A percentile compares a stretch with the other conserved stretches of the same genome.
phyloP scores from a whole-genome alignment of 2,113 vertebrate genomes.

The Bufo gargarizans region DNA sequence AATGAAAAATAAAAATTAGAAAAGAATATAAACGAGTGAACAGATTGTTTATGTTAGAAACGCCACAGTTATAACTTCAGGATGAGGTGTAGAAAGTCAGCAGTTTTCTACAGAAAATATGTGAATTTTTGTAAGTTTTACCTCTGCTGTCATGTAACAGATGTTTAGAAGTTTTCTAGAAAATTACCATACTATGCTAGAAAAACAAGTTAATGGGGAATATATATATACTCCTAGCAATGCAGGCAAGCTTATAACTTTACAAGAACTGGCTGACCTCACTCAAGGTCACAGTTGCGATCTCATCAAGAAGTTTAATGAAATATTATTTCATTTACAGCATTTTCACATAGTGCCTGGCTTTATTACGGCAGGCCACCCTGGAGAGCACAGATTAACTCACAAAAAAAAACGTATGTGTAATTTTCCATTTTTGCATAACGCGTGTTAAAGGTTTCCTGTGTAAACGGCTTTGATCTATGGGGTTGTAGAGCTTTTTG shows the following conservation, averaged over 20 bases:
- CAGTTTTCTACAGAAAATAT: not conserved
- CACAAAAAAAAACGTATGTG: not conserved
- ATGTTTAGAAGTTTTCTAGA: not conserved
- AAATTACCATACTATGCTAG: not conserved
- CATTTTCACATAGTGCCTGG: not conserved
- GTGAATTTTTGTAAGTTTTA: conserved; percentile 5
- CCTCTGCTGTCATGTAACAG: conserved; percentile 16
- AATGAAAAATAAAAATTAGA: not conserved
- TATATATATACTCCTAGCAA: not conserved
- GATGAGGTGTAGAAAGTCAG: conserved; percentile 12
- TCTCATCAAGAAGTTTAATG: conserved; percentile 16
- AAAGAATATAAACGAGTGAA: not conserved
- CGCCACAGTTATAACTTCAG: not conserved
- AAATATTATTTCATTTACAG: not conserved
- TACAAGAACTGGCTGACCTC: not conserved
- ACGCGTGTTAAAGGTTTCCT: not conserved
- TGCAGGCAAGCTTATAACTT: not conserved
- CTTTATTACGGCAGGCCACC: conserved; percentile 2
- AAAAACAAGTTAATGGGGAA: conserved; percentile 2
- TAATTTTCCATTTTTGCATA: conserved; percentile 21
- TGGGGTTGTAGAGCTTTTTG: not conserved
- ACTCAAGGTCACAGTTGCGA: not conserved
- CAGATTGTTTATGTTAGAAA: not conserved
- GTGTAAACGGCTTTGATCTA: not conserved
- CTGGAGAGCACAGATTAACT: not conserved